Evolutionary conservation across 2,797 vertebrate genomes (phyloP).

Genomic region (Cheirogaleus major): DNA sequence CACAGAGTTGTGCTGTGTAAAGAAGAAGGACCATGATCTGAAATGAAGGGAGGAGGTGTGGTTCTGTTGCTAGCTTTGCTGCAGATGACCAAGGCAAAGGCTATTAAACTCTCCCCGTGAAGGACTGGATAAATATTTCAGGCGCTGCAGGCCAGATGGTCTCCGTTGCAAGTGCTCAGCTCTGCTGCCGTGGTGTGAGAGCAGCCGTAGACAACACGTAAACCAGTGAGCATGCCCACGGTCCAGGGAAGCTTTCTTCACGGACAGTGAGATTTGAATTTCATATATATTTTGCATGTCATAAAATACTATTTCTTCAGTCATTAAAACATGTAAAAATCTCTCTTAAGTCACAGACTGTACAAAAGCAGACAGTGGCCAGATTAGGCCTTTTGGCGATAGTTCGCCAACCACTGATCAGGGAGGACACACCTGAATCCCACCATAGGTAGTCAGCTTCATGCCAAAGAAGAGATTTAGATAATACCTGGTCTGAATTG

Average conservation of each 20-base stretch:
- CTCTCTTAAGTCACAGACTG: background rate
- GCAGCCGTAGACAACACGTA: accelerated
- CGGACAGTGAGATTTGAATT: background rate
- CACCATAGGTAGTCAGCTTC: background rate
- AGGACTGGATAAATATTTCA: background rate
- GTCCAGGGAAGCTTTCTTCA: too few species aligned
- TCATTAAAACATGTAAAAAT: background rate
- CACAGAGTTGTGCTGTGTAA: accelerated
- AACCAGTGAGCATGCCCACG: accelerated
- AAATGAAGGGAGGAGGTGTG: accelerated
- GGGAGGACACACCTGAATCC: background rate
- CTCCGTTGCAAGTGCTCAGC: too few species aligned
- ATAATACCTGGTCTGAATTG: accelerated
- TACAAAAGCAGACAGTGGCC: background rate
- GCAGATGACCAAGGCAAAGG: background rate
- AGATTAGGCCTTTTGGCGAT: accelerated
- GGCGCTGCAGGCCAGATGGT: accelerated
- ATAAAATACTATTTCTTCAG: background rate
- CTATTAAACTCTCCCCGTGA: accelerated
- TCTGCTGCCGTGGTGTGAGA: accelerated
- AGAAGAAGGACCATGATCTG: background rate
- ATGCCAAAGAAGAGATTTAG: background rate
- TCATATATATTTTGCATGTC: background rate
- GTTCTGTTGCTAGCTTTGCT: background rate
- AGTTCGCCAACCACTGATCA: too few species aligned